These are phyloP conservation scores for Linurgus olivaceus DNA, from an alignment of 2,797 vertebrate species.

Conservation along the genomic window DNA sequence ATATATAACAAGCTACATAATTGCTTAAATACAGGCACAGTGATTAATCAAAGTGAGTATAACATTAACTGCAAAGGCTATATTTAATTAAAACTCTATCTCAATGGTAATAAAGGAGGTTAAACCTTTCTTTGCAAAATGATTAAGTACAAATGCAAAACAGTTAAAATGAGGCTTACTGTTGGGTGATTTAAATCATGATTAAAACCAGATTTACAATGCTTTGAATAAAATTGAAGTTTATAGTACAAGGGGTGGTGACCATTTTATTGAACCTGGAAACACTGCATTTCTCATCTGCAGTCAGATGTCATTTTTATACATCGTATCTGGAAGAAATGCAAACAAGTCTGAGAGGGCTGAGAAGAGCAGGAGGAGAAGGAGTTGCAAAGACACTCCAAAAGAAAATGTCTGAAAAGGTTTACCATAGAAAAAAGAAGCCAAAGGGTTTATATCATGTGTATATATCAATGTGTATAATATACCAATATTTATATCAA, in stretches of 20 bases:
- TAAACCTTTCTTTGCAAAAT: slow-evolving; percentile 68
- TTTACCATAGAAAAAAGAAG: not conserved
- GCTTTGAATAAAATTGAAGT: not conserved
- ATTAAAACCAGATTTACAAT: slow-evolving; percentile 58
- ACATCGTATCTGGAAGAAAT: not conserved
- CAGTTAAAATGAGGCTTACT: slow-evolving; percentile 47
- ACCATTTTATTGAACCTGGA: not conserved
- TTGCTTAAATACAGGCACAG: slow-evolving; percentile 52
- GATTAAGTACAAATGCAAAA: slow-evolving; percentile 66
- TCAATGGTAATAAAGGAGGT: slow-evolving; percentile 63
- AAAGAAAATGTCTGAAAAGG: not conserved
- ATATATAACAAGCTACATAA: slow-evolving; percentile 30
- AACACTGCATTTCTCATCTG: not conserved
- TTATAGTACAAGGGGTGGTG: not conserved
- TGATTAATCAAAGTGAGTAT: slow-evolving; percentile 56
- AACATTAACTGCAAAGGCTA: slow-evolving; percentile 41
- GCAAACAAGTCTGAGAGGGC: not conserved
- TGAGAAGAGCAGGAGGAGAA: not conserved
- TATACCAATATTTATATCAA: too few relatives aligned
- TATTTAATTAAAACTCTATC: slow-evolving; percentile 63
- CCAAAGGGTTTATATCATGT: not conserved
- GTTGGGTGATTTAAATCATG: slow-evolving; percentile 30
- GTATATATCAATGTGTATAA: too few relatives aligned
- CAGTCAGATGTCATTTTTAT: not conserved
- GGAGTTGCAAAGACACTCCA: not conserved